phyloP scores from a whole-genome alignment of 2,888 invertebrate genomes.

The Rosalia funebris region DNA sequence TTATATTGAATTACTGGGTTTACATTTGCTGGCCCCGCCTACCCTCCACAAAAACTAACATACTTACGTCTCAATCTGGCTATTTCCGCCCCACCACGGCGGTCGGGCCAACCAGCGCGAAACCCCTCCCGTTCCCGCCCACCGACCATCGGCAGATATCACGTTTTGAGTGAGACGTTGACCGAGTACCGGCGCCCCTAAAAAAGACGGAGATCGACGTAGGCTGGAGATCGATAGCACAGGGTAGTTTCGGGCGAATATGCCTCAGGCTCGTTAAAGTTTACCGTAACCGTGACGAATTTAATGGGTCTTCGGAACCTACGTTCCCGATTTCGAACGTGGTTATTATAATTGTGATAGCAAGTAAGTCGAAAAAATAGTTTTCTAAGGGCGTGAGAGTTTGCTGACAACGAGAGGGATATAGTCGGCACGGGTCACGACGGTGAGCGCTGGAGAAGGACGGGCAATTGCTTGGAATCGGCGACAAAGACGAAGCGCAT shows the following conservation, averaged over 20 bases:
- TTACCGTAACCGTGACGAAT: background rate
- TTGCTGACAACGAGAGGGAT: conserved; percentile 6
- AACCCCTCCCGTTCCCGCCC: conserved; percentile 53
- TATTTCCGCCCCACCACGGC: conserved; percentile 52
- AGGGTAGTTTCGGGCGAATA: background rate
- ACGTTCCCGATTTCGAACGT: too few relatives aligned
- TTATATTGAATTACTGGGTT: conserved; percentile 60
- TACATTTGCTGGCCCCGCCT: conserved; percentile 58
- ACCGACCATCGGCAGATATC: conserved; percentile 56
- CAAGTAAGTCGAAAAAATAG: background rate
- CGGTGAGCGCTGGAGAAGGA: conserved; percentile 15
- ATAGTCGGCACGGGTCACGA: background rate
- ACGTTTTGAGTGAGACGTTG: conserved; percentile 56
- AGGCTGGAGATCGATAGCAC: conserved; percentile 20
- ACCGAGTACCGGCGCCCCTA: conserved; percentile 6
- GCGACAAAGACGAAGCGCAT: conserved; percentile 47
- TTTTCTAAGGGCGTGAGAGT: background rate
- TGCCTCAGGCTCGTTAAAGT: background rate
- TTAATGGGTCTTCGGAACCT: background rate
- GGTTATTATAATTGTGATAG: too few relatives aligned
- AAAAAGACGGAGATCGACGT: conserved; percentile 15
- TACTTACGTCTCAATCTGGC: conserved; percentile 65
- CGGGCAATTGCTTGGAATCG: conserved; percentile 13
- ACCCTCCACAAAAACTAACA: conserved; percentile 61
- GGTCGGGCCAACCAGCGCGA: conserved; percentile 50